phyloP scores from a whole-genome alignment of 2,113 vertebrate genomes.

The Sylvietta virens region DNA sequence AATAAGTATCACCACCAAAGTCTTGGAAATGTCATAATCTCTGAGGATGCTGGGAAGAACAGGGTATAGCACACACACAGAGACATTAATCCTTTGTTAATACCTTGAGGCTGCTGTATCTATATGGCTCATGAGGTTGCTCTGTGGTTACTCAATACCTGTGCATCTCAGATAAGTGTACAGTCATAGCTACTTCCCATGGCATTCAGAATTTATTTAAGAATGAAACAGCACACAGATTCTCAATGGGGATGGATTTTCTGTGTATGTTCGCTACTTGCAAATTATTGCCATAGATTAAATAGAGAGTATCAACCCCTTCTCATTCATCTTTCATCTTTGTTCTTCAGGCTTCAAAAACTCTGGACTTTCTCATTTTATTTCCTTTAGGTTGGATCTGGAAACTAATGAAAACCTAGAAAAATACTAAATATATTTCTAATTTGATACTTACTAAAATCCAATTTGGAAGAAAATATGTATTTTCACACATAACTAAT shows the following conservation, averaged over 20 bases:
- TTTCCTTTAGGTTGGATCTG: not conserved
- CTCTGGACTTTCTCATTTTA: not conserved
- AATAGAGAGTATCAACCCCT: not conserved
- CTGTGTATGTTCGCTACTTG: not conserved
- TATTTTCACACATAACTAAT: not conserved
- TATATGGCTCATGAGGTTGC: not conserved
- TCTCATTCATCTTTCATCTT: not conserved
- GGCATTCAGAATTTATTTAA: not conserved
- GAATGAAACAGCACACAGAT: not conserved
- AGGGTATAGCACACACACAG: not conserved
- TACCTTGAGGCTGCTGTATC: not conserved
- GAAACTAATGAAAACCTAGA: not conserved
- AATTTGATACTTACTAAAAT: not conserved
- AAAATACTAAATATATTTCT: constrained; percentile 6
- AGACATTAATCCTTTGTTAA: not conserved
- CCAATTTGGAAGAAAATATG: not conserved
- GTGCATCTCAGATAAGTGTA: not conserved
- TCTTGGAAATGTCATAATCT: not conserved
- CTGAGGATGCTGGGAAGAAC: not conserved
- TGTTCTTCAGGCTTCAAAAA: not conserved
- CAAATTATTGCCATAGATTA: not conserved
- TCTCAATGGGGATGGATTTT: not conserved
- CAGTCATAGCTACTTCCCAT: not conserved
- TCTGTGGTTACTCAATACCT: not conserved
- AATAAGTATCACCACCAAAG: not conserved